Base-by-base conservation (phyloP, 2,113 vertebrate species). In the Gadus macrocephalus region DNA sequence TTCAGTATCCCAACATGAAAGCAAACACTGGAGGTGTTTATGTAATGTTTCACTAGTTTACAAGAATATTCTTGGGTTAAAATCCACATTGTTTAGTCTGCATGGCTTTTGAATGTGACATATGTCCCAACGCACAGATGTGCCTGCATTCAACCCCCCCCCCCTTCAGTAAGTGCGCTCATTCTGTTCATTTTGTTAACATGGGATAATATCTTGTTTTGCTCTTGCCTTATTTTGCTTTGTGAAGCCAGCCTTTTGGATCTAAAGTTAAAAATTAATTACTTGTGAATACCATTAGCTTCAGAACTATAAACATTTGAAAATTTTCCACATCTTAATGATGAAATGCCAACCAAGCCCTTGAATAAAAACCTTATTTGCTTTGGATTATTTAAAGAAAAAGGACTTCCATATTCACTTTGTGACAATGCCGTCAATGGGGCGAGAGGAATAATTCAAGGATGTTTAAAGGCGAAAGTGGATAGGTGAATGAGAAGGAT, bases 241-340 rank as follows among this genome's bases (percentile, higher is more conserved):
- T 1, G 42, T 49, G 42, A 49, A 2, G 2, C 25, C 66, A 62
- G 66, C 49, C 67, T 69, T 77, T 68, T 67, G 77, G 56, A 5
- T 58, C 14, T 58, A 2, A 5, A 7, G 5, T 49, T 49, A 17
- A 17, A 58, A 58, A 17, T 11, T 2, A 35, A 35, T 35, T 5
- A 35, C 31, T 4, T 49, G 70, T 77, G 73, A 78, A 79, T 67
- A 71, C 67, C 79, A 81, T 83, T 79, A 70, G 78, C 81, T 81
- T 82, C 81, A 89, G 85, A 81, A 84, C 73, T 69, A 80, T 71
- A 71, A 65, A 59, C 67, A 72, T 68, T 83, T 79, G 77, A 63
- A 58, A 61, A 77, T 78, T 73, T 64, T 67, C 63, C 73, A 69
- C 62, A 68, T 80, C 71, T 79, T 69, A 59, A 55, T 72, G 66